Conservation (phyloP, 2,113 vertebrate genomes). For the Lynx canadensis region DNA sequence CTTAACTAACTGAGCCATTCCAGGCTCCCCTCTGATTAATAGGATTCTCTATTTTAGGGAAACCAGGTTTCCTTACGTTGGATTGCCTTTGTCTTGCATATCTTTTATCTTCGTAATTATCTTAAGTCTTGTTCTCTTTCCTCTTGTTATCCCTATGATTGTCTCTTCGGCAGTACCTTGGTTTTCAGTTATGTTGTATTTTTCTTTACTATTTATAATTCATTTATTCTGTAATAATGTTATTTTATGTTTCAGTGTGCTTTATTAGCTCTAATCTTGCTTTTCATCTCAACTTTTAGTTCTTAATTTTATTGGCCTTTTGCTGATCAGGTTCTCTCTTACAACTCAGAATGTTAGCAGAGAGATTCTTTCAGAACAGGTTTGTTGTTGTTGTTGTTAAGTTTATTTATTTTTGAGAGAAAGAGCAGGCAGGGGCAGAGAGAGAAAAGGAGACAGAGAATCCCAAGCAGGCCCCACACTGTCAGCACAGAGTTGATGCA, state of each 20-base stretch:
- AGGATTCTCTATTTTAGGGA: neutral
- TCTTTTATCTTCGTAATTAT: neutral
- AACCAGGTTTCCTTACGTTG: neutral
- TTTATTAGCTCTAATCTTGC: neutral
- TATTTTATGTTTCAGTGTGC: neutral
- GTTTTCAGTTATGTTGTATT: neutral
- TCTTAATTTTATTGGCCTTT: neutral
- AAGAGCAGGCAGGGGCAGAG: too few relatives aligned
- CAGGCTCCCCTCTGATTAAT: neutral
- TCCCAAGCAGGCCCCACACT: too few relatives aligned
- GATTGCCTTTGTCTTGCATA: neutral
- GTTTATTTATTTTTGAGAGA: too few relatives aligned
- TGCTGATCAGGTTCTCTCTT: neutral
- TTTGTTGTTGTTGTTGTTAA: neutral
- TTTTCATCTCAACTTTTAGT: conserved; percentile 12
- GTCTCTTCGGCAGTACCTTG: neutral
- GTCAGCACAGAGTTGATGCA: too few relatives aligned
- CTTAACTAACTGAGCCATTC: too few relatives aligned
- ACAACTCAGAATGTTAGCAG: neutral
- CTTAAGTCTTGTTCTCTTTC: conserved; percentile 21
- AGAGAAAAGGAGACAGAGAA: too few relatives aligned
- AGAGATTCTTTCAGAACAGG: neutral
- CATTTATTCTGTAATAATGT: neutral
- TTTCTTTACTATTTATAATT: neutral
- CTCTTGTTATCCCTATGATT: neutral